These are phyloP conservation scores for Hyperoplus lanceolatus DNA, from an alignment of 2,797 vertebrate species.

Conservation along the genomic window DNA sequence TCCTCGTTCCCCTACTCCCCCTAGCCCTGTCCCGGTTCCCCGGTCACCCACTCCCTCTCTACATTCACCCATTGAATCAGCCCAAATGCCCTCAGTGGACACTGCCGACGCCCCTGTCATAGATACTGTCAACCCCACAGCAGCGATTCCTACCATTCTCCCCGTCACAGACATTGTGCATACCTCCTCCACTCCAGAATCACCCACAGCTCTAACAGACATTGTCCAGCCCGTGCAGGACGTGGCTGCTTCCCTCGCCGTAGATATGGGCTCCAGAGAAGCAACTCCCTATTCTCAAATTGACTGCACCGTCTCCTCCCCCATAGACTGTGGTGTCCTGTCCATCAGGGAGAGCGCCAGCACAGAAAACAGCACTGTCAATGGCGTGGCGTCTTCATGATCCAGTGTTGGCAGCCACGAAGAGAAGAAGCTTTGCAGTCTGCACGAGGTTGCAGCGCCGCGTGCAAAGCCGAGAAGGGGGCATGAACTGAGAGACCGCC, in stretches of 20 bases:
- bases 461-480: slow-evolving; percentile 29
- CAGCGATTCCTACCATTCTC: slow-evolving; percentile 50
- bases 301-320: slow-evolving; percentile 82
- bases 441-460: slow-evolving; percentile 63
- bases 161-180: slow-evolving; percentile 76
- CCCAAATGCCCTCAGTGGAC: slow-evolving; percentile 37
- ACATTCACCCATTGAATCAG: slow-evolving; percentile 48
- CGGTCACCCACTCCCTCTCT: slow-evolving; percentile 29
- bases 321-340: slow-evolving; percentile 82
- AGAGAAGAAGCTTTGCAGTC: slow-evolving; percentile 61
- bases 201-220: slow-evolving; percentile 53
- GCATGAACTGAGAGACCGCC: slow-evolving; percentile 60
- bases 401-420: slow-evolving; percentile 57
- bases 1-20: slow-evolving; percentile 28
- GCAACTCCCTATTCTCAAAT: slow-evolving; percentile 53
- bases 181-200: slow-evolving; percentile 47
- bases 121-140: slow-evolving; percentile 27
- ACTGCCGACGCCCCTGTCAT: slow-evolving; percentile 28
- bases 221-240: slow-evolving; percentile 49
- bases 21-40: slow-evolving; percentile 6
- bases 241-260: slow-evolving; percentile 35
- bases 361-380: slow-evolving; percentile 88
- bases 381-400: slow-evolving; percentile 87
- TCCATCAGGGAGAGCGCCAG: slow-evolving; percentile 80
- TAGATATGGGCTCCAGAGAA: slow-evolving; percentile 55